A percentile compares a stretch with the other conserved stretches of the same genome.
These are phyloP conservation scores for Agrypnia vestita DNA, from an alignment of 1,140 invertebrate genomes.

Conservation along the genomic window DNA sequence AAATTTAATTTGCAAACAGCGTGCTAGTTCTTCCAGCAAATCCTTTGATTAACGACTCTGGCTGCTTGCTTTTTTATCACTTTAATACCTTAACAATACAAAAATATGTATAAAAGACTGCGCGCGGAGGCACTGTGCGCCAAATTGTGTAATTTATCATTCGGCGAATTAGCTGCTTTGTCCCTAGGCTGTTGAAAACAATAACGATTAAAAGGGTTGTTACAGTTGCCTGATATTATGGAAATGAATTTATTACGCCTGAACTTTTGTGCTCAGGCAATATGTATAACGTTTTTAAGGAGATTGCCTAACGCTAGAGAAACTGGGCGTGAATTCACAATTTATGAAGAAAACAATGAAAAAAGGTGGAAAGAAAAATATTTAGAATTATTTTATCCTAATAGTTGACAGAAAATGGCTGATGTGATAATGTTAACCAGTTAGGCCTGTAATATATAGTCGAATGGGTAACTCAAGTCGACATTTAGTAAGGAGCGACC, in stretches of 20 bases:
- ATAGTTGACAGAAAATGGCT: too few species aligned
- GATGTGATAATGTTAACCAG: too few species aligned
- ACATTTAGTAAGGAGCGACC: too few species aligned
- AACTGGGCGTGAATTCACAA: too few species aligned
- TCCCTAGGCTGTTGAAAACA: constrained; percentile 7
- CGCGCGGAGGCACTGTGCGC: background rate
- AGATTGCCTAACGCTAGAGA: too few species aligned
- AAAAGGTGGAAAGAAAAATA: too few species aligned
- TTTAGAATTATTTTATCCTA: too few species aligned
- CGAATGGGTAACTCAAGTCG: too few species aligned
- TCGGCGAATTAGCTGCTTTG: constrained; percentile 1
- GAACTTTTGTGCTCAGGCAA: too few species aligned
- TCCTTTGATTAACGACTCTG: constrained; percentile 31
- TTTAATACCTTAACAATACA: constrained; percentile 24
- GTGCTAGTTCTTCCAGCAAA: constrained; percentile 27
- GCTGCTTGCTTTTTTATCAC: constrained; percentile 31
- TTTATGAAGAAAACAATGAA: too few species aligned
- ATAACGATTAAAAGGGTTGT: constrained; percentile 13
- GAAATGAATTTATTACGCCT: background rate
- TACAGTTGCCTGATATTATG: background rate
- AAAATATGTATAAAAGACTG: background rate
- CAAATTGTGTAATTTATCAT: constrained; percentile 21
- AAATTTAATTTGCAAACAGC: constrained; percentile 38
- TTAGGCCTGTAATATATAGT: too few species aligned
- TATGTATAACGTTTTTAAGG: too few species aligned